Base-by-base conservation (phyloP, 1,140 invertebrate species). In the Drosophila takahashii region DNA sequence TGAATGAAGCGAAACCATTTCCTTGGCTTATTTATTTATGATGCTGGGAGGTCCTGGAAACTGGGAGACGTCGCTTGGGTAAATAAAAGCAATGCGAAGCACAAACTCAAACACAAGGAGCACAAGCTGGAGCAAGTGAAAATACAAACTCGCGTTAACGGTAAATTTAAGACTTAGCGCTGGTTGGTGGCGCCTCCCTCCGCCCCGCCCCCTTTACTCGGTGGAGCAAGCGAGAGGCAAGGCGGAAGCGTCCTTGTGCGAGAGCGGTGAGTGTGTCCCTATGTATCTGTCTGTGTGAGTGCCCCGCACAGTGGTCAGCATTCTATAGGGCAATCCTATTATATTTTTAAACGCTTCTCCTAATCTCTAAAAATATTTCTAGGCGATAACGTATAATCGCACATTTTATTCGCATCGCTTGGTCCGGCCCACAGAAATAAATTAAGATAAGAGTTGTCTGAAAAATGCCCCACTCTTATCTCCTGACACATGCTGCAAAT, bases 191-290 rank as follows among this genome's bases (percentile, higher is more conserved):
- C 59, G 36, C 51, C 39, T 22, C 48, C 16, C 6, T 10, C n/a
- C 22, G 10, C 7, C 27, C 11, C 10, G n/a, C 32, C 11, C 57
- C n/a, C 22, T 11, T 44, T 45, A 1, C 29, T 0, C 29, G 32
- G 26, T 44, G 45, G 59, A 62, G 42, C 32, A 39, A 37, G 53
- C 26, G 52, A 83, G 54, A 74, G 72, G 54, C 60, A 81, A 74
- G 60, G 78, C 81, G 81, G 78, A 81, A 85, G 78, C 81, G 81
- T 81, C 81, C 81, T 85, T 85, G 81, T 59, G 71, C 32, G 53
- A 77, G 73, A 85, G 60, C 57, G 72, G 59, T 73, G 56, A 81
- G 73, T 37, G 42, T 69, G 66, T 51, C 51, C 56, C 56, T 54
- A 15, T 22, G 47, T 56, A 51, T 48, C 51, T 65, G 41, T 41